Conservation (phyloP, 2,113 vertebrate genomes). For the Callocephalon fimbriatum region DNA sequence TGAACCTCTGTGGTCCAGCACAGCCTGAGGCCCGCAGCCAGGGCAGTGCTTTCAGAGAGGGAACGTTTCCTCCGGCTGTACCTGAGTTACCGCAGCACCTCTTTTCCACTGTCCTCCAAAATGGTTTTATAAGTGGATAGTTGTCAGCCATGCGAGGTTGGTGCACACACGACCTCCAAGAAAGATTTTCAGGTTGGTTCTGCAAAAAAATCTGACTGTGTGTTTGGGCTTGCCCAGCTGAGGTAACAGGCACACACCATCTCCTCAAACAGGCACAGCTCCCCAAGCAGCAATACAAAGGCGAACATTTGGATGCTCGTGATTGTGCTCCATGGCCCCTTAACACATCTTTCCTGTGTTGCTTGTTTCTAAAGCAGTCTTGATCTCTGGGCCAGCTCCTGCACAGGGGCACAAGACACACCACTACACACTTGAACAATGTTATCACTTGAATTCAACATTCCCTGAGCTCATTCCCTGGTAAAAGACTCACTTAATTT, state of each 20-base stretch:
- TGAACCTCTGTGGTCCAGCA: background rate
- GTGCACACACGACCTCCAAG: background rate
- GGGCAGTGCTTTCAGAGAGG: background rate
- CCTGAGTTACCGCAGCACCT: background rate
- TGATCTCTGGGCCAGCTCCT: background rate
- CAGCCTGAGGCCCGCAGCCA: background rate
- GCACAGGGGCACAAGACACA: background rate
- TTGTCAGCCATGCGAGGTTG: background rate
- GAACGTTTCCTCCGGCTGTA: background rate
- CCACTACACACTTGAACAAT: background rate
- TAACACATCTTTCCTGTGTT: background rate
- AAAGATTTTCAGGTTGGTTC: background rate
- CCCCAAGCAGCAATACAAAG: background rate
- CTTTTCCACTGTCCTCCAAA: background rate
- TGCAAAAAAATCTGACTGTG: background rate
- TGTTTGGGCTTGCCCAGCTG: background rate
- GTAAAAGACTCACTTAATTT: background rate
- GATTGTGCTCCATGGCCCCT: background rate
- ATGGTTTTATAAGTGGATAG: background rate
- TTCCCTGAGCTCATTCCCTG: background rate
- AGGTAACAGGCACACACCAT: background rate
- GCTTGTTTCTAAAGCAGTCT: background rate
- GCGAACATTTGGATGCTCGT: background rate
- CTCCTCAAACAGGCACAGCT: background rate
- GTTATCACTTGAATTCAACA: background rate